Conservation (phyloP, 2,888 invertebrate genomes). For the Himalopsyche japonica region DNA sequence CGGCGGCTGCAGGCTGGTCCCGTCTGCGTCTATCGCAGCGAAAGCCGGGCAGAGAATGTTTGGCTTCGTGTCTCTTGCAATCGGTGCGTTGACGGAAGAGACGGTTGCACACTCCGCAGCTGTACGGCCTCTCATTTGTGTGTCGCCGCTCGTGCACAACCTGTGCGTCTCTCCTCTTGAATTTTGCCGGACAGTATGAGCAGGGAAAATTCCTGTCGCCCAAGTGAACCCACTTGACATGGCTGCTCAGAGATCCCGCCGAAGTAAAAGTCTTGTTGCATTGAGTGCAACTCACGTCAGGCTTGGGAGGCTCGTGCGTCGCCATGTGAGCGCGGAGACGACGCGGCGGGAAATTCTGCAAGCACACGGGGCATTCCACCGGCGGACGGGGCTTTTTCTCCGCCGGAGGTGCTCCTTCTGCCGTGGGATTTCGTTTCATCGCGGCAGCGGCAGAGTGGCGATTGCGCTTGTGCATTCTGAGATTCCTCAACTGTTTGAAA, state of each 20-base stretch:
- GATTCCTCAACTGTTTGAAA: constrained; percentile 24
- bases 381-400: constrained; percentile 4
- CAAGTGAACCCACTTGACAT: constrained; percentile 28
- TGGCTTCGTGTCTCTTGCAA: constrained; percentile 31
- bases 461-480: constrained; percentile 22
- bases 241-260: constrained; percentile 19
- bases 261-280: constrained; percentile 25
- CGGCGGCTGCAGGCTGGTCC: neutral
- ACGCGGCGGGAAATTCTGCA: constrained; percentile 13
- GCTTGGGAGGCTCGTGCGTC: constrained; percentile 17
- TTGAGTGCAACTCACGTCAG: constrained; percentile 12
- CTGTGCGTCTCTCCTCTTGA: constrained; percentile 20
- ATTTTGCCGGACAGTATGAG: constrained; percentile 21
- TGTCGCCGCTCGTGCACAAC: constrained; percentile 23
- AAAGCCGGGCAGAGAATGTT: constrained; percentile 28
- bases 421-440: neutral
- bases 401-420: constrained; percentile 10
- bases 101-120: constrained; percentile 18
- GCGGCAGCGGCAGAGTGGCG: neutral
- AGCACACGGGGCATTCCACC: constrained; percentile 15
- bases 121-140: constrained; percentile 41
- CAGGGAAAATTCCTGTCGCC: constrained; percentile 27
- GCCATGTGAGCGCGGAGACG: constrained; percentile 21
- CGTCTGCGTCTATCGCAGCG: neutral
- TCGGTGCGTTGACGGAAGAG: constrained; percentile 25